phyloP scores from a whole-genome alignment of 2,888 invertebrate genomes.

The Apamea crenata region DNA sequence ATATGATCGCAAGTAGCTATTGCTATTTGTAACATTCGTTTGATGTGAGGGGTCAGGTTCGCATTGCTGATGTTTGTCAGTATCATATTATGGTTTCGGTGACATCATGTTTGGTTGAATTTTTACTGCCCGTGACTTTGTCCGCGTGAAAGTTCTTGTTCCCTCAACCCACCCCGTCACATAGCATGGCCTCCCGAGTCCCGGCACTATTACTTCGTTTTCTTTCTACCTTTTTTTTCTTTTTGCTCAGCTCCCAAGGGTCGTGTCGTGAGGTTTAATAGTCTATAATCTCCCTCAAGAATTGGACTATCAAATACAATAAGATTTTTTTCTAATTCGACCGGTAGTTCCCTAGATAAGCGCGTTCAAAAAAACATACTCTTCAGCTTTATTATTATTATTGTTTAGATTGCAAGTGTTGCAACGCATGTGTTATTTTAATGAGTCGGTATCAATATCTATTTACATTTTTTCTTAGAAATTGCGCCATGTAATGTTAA shows the following conservation, averaged over 20 bases:
- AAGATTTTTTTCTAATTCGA: neutral
- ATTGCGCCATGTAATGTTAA: neutral
- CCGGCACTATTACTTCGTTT: neutral
- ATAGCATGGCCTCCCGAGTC: no score
- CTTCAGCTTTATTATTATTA: neutral
- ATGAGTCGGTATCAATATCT: neutral
- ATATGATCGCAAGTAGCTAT: slow-evolving; percentile 3
- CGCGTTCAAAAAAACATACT: neutral
- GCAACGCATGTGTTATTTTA: slow-evolving; percentile 5
- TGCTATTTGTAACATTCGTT: slow-evolving; percentile 11
- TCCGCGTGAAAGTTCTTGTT: neutral
- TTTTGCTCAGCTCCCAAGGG: neutral
- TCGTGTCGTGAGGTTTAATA: neutral
- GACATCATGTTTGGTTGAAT: neutral
- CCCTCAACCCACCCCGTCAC: no score
- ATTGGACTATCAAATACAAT: neutral
- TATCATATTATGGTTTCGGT: slow-evolving; percentile 16
- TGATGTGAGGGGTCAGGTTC: slow-evolving; percentile 10
- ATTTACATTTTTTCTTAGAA: slow-evolving; percentile 27
- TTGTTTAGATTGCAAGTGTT: slow-evolving; percentile 4
- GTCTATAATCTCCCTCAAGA: no score
- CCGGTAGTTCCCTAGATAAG: neutral
- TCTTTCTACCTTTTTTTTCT: neutral
- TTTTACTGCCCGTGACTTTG: neutral
- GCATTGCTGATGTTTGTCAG: neutral